Conservation (phyloP, 1,140 invertebrate species). For the Vanessa tameamea region DNA sequence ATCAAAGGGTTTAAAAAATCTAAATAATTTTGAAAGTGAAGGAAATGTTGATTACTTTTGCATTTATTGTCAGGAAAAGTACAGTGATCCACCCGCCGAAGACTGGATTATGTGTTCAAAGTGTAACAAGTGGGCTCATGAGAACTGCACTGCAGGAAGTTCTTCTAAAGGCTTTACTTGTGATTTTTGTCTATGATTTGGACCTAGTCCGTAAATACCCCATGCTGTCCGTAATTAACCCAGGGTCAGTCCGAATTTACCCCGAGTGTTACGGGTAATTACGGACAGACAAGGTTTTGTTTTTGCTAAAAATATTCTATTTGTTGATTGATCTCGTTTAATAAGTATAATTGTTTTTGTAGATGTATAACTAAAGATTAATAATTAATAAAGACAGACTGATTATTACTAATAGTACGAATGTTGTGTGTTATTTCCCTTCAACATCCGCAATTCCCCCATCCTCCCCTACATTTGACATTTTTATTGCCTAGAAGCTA, state of each 20-base stretch:
- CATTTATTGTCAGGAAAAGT: conserved; percentile 44
- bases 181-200: conserved; percentile 4
- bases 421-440: neutral
- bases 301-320: conserved; percentile 1
- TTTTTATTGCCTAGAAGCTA: no score
- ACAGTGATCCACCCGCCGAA: conserved; percentile 33
- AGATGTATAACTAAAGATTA: neutral
- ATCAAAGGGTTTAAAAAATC: conserved; percentile 22
- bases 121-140: conserved; percentile 39
- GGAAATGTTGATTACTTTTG: conserved; percentile 44
- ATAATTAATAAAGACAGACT: neutral
- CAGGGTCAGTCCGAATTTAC: conserved; percentile 1
- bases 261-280: neutral
- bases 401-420: neutral
- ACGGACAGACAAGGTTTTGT: neutral
- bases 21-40: conserved; percentile 34
- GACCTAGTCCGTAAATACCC: conserved; percentile 5
- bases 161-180: neutral
- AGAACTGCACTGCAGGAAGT: conserved; percentile 9
- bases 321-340: neutral
- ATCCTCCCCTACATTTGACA: neutral
- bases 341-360: neutral
- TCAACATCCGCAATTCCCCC: conserved; percentile 7
- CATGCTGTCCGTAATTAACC: conserved; percentile 5
- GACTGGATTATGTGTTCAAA: conserved; percentile 44